Evolutionary conservation across 2,888 invertebrate species (phyloP).

Genomic region (Metellina segmentata): DNA sequence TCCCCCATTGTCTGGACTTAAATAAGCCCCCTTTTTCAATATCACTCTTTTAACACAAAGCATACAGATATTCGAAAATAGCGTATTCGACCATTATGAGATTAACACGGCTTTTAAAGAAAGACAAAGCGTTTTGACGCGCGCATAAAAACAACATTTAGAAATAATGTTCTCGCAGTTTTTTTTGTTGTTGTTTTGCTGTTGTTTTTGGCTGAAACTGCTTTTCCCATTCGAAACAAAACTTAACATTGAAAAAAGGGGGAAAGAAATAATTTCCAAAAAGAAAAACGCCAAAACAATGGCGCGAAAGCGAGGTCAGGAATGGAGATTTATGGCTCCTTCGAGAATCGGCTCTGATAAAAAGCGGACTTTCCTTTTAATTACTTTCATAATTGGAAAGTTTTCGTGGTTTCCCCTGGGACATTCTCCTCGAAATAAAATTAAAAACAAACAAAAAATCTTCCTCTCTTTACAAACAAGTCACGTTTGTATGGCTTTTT

Average conservation of each 20-base stretch:
- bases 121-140: no score
- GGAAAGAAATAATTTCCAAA: background rate
- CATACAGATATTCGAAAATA: no score
- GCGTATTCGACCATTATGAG: no score
- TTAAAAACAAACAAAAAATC: background rate
- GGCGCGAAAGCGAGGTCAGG: background rate
- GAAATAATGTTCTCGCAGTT: no score
- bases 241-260: background rate
- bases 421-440: background rate
- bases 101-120: no score
- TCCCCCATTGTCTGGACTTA: no score
- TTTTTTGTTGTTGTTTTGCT: no score
- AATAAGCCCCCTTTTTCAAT: no score
- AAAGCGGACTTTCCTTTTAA: conserved; percentile 55
- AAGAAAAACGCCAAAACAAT: conserved; percentile 25
- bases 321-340: conserved; percentile 54
- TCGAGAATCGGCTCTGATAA: conserved; percentile 6
- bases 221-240: no score
- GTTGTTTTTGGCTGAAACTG: no score
- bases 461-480: background rate
- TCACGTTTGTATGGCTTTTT: conserved; percentile 5
- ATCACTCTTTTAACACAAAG: no score
- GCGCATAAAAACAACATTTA: no score
- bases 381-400: conserved; percentile 62
- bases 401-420: conserved; percentile 24